Percentiles rank a stretch among this genome's conserved stretches.
These are phyloP conservation scores for Ips typographus DNA, from an alignment of 1,140 invertebrate species.

Conservation along the genomic window DNA sequence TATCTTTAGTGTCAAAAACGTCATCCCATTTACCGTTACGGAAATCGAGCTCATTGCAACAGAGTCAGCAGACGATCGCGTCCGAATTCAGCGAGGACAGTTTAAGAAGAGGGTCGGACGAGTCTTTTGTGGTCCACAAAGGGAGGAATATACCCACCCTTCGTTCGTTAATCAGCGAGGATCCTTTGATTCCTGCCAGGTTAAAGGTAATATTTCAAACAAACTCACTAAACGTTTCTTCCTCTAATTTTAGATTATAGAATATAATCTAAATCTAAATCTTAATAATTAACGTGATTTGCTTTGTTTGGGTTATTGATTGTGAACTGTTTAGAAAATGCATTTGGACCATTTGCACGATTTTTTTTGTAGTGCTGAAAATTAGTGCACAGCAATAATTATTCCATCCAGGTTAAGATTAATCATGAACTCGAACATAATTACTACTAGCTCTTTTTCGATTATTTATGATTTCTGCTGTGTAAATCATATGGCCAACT, in stretches of 20 bases:
- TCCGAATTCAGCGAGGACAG: conserved; percentile 53
- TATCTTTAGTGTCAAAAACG: conserved; percentile 20
- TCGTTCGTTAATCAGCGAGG: conserved; percentile 60
- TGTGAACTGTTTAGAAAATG: too few relatives aligned
- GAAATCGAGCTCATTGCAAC: conserved; percentile 50
- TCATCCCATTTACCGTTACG: conserved; percentile 34
- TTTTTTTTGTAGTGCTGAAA: too few relatives aligned
- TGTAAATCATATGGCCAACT: too few relatives aligned
- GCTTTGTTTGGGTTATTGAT: too few relatives aligned
- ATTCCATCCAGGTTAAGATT: too few relatives aligned
- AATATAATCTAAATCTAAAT: too few relatives aligned
- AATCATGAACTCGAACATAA: too few relatives aligned
- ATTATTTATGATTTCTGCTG: too few relatives aligned
- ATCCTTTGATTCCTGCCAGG: conserved; percentile 58
- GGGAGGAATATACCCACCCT: conserved; percentile 76
- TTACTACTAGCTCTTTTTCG: too few relatives aligned
- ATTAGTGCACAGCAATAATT: too few relatives aligned
- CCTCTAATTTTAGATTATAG: background rate
- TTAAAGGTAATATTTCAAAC: conserved; percentile 42
- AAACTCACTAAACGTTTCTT: background rate
- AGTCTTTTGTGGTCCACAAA: conserved; percentile 79
- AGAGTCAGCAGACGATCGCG: conserved; percentile 41
- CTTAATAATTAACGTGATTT: too few relatives aligned
- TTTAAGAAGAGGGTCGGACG: conserved; percentile 55
- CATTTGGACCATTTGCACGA: too few relatives aligned